A percentile compares a stretch with the other conserved stretches of the same genome.
These are phyloP conservation scores for Sebastes oblongus DNA, from an alignment of 2,797 vertebrate species.

Conservation along the genomic window DNA sequence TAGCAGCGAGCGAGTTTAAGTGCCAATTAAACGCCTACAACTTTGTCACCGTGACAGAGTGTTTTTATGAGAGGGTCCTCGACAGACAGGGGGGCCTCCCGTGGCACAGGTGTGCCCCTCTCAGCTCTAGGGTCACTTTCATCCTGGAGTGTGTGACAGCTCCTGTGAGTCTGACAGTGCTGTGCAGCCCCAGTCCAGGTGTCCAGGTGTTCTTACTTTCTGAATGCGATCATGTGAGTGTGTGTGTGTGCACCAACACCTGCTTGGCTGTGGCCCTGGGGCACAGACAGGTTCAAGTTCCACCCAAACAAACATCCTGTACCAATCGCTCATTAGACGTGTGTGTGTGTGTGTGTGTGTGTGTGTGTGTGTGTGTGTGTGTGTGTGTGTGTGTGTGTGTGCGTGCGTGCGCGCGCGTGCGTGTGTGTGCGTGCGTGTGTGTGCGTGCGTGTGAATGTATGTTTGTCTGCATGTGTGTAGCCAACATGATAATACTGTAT, in stretches of 20 bases:
- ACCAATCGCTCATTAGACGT: conserved; percentile 52
- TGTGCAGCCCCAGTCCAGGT: conserved; percentile 53
- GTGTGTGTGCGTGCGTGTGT: neutral
- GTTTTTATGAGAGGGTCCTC: conserved; percentile 64
- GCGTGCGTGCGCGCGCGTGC: neutral
- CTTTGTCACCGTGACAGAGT: conserved; percentile 60
- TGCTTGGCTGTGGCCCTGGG: conserved; percentile 70
- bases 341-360: neutral
- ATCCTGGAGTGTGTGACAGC: conserved; percentile 74
- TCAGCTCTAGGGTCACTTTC: conserved; percentile 72
- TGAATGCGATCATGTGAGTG: conserved; percentile 27
- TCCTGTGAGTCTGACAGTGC: conserved; percentile 62
- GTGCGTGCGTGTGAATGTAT: conserved; percentile 15
- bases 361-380: neutral
- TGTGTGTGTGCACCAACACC: conserved; percentile 59
- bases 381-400: neutral
- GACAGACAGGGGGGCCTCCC: conserved; percentile 56
- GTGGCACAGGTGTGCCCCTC: conserved; percentile 79
- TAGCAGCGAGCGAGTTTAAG: conserved; percentile 55
- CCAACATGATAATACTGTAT: conserved; percentile 52
- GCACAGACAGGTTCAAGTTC: conserved; percentile 77
- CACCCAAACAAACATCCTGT: conserved; percentile 76
- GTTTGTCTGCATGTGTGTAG: conserved; percentile 44
- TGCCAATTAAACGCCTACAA: conserved; percentile 70
- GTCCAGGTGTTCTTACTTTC: conserved; percentile 70